phyloP scores from a whole-genome alignment of 2,888 invertebrate species.

The Bruchidius siliquastri region DNA sequence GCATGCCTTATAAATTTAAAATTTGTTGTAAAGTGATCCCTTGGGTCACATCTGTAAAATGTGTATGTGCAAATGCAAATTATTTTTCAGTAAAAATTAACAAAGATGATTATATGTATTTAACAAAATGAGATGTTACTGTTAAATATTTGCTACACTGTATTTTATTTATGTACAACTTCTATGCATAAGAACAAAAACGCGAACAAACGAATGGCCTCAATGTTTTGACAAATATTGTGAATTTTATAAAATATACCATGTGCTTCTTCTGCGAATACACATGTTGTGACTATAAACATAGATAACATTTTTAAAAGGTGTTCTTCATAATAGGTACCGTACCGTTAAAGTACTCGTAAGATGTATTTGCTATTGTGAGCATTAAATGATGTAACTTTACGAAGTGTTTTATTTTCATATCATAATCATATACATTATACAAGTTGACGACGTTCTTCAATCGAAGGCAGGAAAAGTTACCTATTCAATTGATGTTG shows the following conservation, averaged over 20 bases:
- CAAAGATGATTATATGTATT: slow-evolving; percentile 34
- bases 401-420: slow-evolving; percentile 9
- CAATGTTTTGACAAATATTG: slow-evolving; percentile 24
- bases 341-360: slow-evolving; percentile 18
- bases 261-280: slow-evolving; percentile 14
- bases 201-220: slow-evolving; percentile 27
- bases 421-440: too few relatives aligned
- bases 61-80: slow-evolving; percentile 14
- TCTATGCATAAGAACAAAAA: not conserved
- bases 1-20: slow-evolving; percentile 42
- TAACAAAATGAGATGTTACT: slow-evolving; percentile 28
- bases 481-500: too few relatives aligned
- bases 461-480: too few relatives aligned
- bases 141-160: slow-evolving; percentile 34
- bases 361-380: slow-evolving; percentile 40
- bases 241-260: slow-evolving; percentile 18
- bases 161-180: slow-evolving; percentile 23
- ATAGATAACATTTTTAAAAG: slow-evolving; percentile 7
- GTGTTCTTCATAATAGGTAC: slow-evolving; percentile 20
- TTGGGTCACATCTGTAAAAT: slow-evolving; percentile 28
- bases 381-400: slow-evolving; percentile 44
- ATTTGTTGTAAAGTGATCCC: slow-evolving; percentile 32
- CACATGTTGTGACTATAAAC: slow-evolving; percentile 23
- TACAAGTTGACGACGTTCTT: too few relatives aligned
- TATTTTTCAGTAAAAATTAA: slow-evolving; percentile 22